Conservation (phyloP, 2,888 invertebrate genomes). For the Salpingus planirostris region DNA sequence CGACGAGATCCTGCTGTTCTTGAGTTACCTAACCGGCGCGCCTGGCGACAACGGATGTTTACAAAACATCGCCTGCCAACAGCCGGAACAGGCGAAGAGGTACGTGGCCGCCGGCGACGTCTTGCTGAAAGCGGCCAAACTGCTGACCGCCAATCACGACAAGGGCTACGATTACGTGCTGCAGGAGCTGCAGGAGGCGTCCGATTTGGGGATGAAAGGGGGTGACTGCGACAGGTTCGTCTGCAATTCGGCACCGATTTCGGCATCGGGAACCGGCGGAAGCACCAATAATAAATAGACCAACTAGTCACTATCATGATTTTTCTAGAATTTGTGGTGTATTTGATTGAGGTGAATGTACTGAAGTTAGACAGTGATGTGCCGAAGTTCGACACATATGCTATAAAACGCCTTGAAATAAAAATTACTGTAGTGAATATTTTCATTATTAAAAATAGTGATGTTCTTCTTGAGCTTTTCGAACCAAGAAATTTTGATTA, state of each 20-base stretch:
- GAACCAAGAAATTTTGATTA: no score
- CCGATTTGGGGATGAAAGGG: conserved; percentile 30
- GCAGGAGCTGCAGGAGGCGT: conserved; percentile 33
- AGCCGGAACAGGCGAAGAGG: conserved; percentile 60
- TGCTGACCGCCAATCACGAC: conserved; percentile 41
- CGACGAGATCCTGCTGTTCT: conserved; percentile 61
- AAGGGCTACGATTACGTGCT: conserved; percentile 48
- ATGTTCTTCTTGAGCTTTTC: no score
- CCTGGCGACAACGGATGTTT: conserved; percentile 62
- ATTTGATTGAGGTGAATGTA: no score
- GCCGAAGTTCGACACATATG: background rate
- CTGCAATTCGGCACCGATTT: no score
- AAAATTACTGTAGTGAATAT: background rate
- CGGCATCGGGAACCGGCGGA: no score
- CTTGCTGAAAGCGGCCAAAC: conserved; percentile 59
- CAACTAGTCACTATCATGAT: no score
- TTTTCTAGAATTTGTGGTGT: no score
- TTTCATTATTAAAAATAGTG: no score
- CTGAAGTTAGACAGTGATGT: no score
- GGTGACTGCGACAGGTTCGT: conserved; percentile 31
- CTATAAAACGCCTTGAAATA: background rate
- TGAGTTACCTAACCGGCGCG: conserved; percentile 56
- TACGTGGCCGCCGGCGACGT: conserved; percentile 73
- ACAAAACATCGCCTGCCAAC: conserved; percentile 66
- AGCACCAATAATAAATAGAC: conserved; percentile 5